Evolutionary conservation across 2,888 invertebrate genomes (phyloP), one percentile per base, ranked within the genome.

Genomic region (Melinaea marsaeus): DNA sequence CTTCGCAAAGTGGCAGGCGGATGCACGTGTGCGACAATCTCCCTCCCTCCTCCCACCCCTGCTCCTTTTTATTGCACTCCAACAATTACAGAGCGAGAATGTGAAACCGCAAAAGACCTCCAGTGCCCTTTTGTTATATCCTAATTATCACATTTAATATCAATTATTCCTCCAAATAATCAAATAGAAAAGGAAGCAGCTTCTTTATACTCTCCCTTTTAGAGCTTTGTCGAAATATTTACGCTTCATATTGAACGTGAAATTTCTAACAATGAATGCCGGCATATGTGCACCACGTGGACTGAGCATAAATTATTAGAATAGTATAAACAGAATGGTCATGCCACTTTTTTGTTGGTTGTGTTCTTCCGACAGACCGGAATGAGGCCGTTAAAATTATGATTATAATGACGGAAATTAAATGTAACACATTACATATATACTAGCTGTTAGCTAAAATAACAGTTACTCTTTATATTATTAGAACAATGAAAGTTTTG

Each of bases 191-290:
- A 11, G 42, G 42, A 42, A 42, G 42, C 9, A 7, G 3, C 79
- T 82, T 83, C 78, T 78, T 83, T 81, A 82, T 81, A 77, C 78
- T 81, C 80, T 84, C 84, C 85, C 84, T 86, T 85, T 84, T 84
- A 80, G 79, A 81, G 82, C 80, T 80, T 87, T 85, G 89, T 89
- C 84, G 88, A 88, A 88, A 89, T 88, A 87, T 90, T 89, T 87
- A 90, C 84, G 85, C 82, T 81, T 84, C 80, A 86, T 83, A 89
- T 88, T 87, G 84, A 81, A 88, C 80, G 83, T 85, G 84, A 88
- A 88, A 87, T 88, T 83, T 79, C 82, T 81, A 90, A 90, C 90
- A 89, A 90, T 84, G 83, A 76, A 80, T 78, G 65, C 72, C 70
- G 71, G 77, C 75, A 79, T 81, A 78, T 79, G 71, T 76, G 74